Base-by-base conservation (phyloP, 1,140 invertebrate genomes). In the Drosophila kepulauana region DNA sequence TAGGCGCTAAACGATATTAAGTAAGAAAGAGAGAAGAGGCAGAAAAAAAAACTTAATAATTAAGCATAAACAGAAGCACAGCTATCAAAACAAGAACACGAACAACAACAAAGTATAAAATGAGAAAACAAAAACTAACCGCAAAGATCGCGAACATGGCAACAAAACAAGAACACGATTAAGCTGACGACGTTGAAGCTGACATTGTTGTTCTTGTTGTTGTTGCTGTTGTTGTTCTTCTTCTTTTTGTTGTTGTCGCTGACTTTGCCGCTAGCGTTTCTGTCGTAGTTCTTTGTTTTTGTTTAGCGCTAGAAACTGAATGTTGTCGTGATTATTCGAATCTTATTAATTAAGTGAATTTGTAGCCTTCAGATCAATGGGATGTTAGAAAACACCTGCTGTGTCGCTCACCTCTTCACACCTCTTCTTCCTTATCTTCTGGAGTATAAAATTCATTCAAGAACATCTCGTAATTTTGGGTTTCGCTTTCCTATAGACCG, bases 1-100 rank as follows among this genome's bases (percentile, higher is more conserved):
- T 38, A 45, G 70, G 56, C 70, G 70, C 62, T 66, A 51, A 73
- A 52, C 6, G 38, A 5, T 73, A 59, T 72, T 67, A 67, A 73
- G 63, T 73, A 73, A 73, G 70, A 64, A 11, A 67, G 30, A 16
- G 28, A 28, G 16, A 15, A 30, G 35, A 8, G 5, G 33, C 5
- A 33, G 1, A 38, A 38, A 54, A 33, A 56, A 59, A 43, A 61
- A 16, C 52, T 52, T 35, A 51, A 67, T 67, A 51, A 58, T 59
- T 59, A 54, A 20, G 35, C 35, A 57, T 59, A 48, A 65, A 51
- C 41, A 59, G 20, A 33, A 33, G 35, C 54, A 35, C 58, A 46
- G 38, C 41, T 64, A 70, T 62, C 48, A 56, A 20, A 35, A 6
- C 70, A 67, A 66, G 10, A 58, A 52, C 20, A 59, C 25, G 11